phyloP scores from a whole-genome alignment of 1,140 invertebrate species.

The Drosophila sulfurigaster region DNA sequence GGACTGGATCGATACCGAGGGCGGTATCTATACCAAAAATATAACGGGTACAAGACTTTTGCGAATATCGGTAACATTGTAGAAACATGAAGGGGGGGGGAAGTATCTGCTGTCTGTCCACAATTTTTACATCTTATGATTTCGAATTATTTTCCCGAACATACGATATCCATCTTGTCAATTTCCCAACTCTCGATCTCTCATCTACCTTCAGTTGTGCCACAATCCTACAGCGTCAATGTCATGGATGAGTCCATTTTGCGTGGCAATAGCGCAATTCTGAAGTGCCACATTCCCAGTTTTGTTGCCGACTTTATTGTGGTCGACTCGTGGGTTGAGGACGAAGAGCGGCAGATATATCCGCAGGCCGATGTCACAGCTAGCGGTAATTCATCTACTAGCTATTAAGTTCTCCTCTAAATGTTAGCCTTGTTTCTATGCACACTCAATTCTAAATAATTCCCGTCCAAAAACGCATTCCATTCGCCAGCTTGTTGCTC shows the following conservation, averaged over 20 bases:
- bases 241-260: slow-evolving; percentile 96
- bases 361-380: slow-evolving; percentile 86
- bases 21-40: slow-evolving; percentile 86
- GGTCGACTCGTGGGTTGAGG: slow-evolving; percentile 93
- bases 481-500: slow-evolving; percentile 47
- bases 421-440: slow-evolving; percentile 48
- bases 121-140: slow-evolving; percentile 46
- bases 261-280: slow-evolving; percentile 94
- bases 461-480: slow-evolving; percentile 50
- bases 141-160: slow-evolving; percentile 35
- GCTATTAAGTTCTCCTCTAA: slow-evolving; percentile 43
- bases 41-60: slow-evolving; percentile 67
- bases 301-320: slow-evolving; percentile 95
- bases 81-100: slow-evolving; percentile 71
- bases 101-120: slow-evolving; percentile 2
- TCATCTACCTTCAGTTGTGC: slow-evolving; percentile 89
- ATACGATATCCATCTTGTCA: slow-evolving; percentile 6
- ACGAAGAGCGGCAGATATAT: slow-evolving; percentile 89
- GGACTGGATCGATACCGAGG: slow-evolving; percentile 93
- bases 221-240: slow-evolving; percentile 94
- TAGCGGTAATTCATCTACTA: slow-evolving; percentile 64
- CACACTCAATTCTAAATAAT: slow-evolving; percentile 22
- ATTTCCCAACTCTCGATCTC: slow-evolving; percentile 7
- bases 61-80: slow-evolving; percentile 21
- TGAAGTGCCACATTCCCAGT: slow-evolving; percentile 96